These are phyloP conservation scores for Drosophila tanythrix DNA, from an alignment of 2,888 invertebrate species.

Conservation along the genomic window DNA sequence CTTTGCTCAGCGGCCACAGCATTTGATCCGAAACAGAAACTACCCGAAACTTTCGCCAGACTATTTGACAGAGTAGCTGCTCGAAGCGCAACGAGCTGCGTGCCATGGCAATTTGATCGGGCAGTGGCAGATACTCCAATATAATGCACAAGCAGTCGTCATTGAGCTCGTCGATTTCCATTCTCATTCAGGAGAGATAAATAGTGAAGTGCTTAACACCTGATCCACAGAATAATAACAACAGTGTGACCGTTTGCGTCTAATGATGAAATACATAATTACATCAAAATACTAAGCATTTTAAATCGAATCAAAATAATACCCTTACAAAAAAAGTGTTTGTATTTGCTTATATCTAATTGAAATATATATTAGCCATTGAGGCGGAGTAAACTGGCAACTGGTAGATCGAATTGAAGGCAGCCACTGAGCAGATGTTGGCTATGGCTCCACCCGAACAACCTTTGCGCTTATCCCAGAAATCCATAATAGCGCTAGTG, in stretches of 20 bases:
- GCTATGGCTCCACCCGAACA: conserved; percentile 84
- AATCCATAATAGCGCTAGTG: conserved; percentile 80
- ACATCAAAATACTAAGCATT: not conserved
- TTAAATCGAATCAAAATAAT: not conserved
- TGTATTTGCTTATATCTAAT: not conserved
- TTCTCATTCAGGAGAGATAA: conserved; percentile 35
- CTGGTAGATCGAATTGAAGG: conserved; percentile 71
- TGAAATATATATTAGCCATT: conserved; percentile 60
- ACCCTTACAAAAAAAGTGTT: not conserved
- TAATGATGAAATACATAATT: not conserved
- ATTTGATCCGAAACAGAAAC: conserved; percentile 61
- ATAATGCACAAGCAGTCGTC: conserved; percentile 66
- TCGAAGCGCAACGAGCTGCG: conserved; percentile 54
- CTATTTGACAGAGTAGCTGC: conserved; percentile 51
- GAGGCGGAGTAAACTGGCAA: conserved; percentile 83
- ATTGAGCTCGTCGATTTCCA: conserved; percentile 59
- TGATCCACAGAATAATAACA: not conserved
- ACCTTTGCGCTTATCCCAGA: conserved; percentile 84
- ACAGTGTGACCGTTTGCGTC: not conserved
- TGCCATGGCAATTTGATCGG: conserved; percentile 66
- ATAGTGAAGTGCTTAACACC: conserved; percentile 1
- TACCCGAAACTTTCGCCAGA: conserved; percentile 65
- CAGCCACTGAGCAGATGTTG: conserved; percentile 83
- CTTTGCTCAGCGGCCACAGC: conserved; percentile 55
- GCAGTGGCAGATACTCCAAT: conserved; percentile 56